A percentile compares a stretch with the other conserved stretches of the same genome.
These are phyloP conservation scores for Menura novaehollandiae DNA, from an alignment of 2,113 vertebrate genomes.

Conservation along the genomic window DNA sequence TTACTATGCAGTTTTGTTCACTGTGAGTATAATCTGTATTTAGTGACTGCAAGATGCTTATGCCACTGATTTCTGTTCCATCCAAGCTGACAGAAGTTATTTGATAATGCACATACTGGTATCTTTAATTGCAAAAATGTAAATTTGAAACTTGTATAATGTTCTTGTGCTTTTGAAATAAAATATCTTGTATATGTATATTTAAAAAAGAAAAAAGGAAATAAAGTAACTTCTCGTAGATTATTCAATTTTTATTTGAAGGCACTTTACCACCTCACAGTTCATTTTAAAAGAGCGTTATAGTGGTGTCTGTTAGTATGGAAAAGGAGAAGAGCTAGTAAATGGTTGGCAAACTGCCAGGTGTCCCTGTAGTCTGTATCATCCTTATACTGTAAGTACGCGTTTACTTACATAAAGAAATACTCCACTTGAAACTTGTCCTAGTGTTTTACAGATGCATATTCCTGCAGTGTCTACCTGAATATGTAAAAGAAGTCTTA, in stretches of 20 bases:
- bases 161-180: conserved; percentile 80
- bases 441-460: not conserved
- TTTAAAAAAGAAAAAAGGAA: conserved; percentile 69
- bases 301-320: not conserved
- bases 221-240: conserved; percentile 68
- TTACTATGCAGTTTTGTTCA: conserved; percentile 78
- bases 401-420: not conserved
- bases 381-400: not conserved
- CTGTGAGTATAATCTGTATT: conserved; percentile 74
- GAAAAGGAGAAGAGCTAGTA: not conserved
- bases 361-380: not conserved
- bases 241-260: conserved; percentile 56
- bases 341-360: not conserved
- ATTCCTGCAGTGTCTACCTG: not conserved
- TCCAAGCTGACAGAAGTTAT: conserved; percentile 69
- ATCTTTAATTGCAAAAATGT: conserved; percentile 79
- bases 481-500: not conserved
- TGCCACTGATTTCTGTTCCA: conserved; percentile 73
- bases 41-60: conserved; percentile 71
- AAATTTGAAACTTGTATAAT: conserved; percentile 82
- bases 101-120: conserved; percentile 76
- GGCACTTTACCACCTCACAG: not conserved
- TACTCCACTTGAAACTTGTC: not conserved
- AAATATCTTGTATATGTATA: conserved; percentile 80
- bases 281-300: not conserved